Evolutionary conservation across 1,140 invertebrate genomes (phyloP).

Genomic region (Melipona quadrifasciata): DNA sequence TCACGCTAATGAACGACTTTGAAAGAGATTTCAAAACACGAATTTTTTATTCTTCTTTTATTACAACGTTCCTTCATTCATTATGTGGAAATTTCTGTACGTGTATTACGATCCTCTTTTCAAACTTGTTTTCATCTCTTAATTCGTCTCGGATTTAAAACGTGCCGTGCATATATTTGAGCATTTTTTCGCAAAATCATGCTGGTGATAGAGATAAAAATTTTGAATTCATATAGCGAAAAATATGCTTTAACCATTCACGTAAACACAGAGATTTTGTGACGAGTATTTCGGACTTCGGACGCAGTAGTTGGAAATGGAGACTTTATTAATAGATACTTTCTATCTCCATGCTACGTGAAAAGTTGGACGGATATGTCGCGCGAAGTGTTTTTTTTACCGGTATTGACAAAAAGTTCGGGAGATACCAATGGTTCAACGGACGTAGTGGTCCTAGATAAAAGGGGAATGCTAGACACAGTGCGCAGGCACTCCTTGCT

Average conservation of each 20-base stretch:
- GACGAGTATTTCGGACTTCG: constrained; percentile 41
- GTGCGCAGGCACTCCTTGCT: constrained; percentile 63
- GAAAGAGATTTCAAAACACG: constrained; percentile 26
- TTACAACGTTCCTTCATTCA: background rate
- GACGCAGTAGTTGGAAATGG: constrained; percentile 41
- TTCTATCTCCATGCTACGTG: constrained; percentile 31
- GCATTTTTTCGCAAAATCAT: background rate
- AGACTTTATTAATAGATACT: constrained; percentile 50
- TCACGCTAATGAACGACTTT: constrained; percentile 39
- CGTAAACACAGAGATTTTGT: constrained; percentile 5
- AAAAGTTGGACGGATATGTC: constrained; percentile 42
- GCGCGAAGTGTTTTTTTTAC: background rate
- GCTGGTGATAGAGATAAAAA: background rate
- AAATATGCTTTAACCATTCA: background rate
- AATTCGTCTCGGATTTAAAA: background rate
- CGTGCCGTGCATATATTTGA: background rate
- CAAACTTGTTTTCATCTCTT: background rate
- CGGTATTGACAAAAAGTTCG: constrained; percentile 38
- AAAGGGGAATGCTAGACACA: constrained; percentile 67
- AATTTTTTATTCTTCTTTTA: background rate
- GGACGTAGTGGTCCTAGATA: constrained; percentile 70
- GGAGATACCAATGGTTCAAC: constrained; percentile 68
- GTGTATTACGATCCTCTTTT: no score
- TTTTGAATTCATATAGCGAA: background rate
- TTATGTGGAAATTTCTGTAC: background rate